phyloP scores from a whole-genome alignment of 1,140 invertebrate species.

The Zaprionus taronus region DNA sequence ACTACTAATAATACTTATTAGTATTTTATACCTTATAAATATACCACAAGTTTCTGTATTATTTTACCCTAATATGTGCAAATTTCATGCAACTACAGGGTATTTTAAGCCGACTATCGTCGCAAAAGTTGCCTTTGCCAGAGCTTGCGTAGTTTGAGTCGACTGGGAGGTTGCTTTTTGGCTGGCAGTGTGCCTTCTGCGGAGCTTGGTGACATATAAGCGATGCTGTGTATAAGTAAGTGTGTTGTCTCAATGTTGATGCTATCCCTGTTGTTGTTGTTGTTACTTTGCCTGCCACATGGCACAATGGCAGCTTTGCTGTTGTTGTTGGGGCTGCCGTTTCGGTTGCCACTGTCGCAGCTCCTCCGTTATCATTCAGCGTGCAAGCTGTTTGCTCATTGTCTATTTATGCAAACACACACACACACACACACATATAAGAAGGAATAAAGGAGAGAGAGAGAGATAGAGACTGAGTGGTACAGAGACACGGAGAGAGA shows the following conservation, averaged over 20 bases:
- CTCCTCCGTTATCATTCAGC: slow-evolving; percentile 78
- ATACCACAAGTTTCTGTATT: not conserved
- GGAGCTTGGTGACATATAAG: slow-evolving; percentile 66
- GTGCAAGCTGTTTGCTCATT: slow-evolving; percentile 81
- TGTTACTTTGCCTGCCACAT: slow-evolving; percentile 34
- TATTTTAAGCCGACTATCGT: slow-evolving; percentile 9
- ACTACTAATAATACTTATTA: too few relatives aligned
- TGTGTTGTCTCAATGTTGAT: slow-evolving; percentile 30
- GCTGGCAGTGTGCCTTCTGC: slow-evolving; percentile 33
- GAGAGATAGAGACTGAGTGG: not conserved
- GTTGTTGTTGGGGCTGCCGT: slow-evolving; percentile 53
- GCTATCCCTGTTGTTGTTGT: slow-evolving; percentile 43
- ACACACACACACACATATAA: slow-evolving; percentile 53
- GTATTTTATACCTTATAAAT: not conserved
- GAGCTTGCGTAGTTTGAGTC: slow-evolving; percentile 16
- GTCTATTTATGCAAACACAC: slow-evolving; percentile 80
- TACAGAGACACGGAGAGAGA: not conserved
- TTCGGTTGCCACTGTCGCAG: slow-evolving; percentile 49
- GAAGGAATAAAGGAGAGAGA: not conserved
- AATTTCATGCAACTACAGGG: not conserved
- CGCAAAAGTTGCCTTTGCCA: slow-evolving; percentile 45
- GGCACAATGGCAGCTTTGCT: slow-evolving; percentile 20
- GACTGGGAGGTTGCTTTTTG: slow-evolving; percentile 25
- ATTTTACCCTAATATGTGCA: not conserved
- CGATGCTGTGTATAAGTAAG: slow-evolving; percentile 49